Base-by-base conservation (phyloP, 2,888 invertebrate genomes). In the Drosophila helvetica region DNA sequence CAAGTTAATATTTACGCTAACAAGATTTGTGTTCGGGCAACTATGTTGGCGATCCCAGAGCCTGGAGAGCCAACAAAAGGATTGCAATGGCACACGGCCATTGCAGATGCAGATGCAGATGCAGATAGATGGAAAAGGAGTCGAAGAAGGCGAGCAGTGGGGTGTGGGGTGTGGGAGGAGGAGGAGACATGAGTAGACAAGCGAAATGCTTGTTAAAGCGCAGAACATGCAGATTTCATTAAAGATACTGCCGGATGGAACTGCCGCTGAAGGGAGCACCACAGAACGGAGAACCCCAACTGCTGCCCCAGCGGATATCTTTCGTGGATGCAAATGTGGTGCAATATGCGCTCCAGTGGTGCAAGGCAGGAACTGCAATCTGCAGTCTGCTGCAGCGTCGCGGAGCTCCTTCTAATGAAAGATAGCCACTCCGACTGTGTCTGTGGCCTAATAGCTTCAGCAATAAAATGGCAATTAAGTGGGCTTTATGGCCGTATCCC, bases 1-100 rank as follows among this genome's bases (percentile, higher is more conserved):
- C 91, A 91, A 90, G 90, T 90, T 90, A 90, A 90, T 90, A 91
- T 90, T 90, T 91, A 80, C 88, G 89, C 90, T 90, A 91, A 90
- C 90, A 89, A 90, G 91, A 90, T 89, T 79, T 78, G 73, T 68
- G n/a, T n/a, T n/a, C n/a, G n/a, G 70, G 67, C 79, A 67, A 77
- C 71, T 55, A 64, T 63, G 66, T 65, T 63, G 72, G 25, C 6
- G 25, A 25, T 6, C 25, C 25, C 25, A 25, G 25, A 6, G 25
- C 25, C 25, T 25, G 25, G 38, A n/a, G 38, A 38, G 2, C 15
- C 38, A 75, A 88, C 86, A 83, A 83, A 82, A 87, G 88, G 86
- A 82, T 86, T 30, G 68, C 67, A 73, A 51, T 70, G 68, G 57
- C 62, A 68, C 75, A 55, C 53, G 59, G 62, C 58, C 33, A 22